phyloP scores from a whole-genome alignment of 2,797 vertebrate species.

The Bovichtus variegatus region DNA sequence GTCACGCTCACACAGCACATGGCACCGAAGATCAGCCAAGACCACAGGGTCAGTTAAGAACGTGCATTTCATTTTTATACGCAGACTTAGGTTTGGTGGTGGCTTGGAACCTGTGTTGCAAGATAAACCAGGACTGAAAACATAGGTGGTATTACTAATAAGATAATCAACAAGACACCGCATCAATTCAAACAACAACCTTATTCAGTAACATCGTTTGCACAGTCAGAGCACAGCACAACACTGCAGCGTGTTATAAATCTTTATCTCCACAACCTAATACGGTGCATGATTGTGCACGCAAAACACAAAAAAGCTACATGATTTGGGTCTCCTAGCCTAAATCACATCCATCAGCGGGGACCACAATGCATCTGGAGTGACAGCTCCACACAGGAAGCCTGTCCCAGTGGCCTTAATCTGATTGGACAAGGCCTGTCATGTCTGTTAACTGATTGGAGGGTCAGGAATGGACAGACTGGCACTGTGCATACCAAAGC shows the following conservation, averaged over 20 bases:
- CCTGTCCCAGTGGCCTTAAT: slow-evolving; percentile 72
- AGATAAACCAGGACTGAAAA: neutral
- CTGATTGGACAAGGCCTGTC: slow-evolving; percentile 81
- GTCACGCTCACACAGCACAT: neutral
- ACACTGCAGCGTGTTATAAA: neutral
- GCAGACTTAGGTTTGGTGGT: neutral
- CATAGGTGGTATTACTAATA: neutral
- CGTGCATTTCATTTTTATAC: neutral
- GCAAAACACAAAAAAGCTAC: neutral
- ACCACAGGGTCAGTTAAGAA: neutral
- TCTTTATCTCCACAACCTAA: slow-evolving; percentile 2
- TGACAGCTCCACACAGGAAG: slow-evolving; percentile 79
- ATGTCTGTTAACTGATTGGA: slow-evolving; percentile 77
- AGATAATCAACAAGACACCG: neutral
- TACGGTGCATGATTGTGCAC: neutral
- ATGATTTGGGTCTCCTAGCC: slow-evolving; percentile 34
- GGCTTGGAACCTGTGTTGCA: too few species aligned
- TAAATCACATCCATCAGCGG: slow-evolving; percentile 57
- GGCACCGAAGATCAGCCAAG: neutral
- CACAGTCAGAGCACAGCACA: neutral
- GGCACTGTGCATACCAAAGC: slow-evolving; percentile 76
- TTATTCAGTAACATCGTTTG: neutral
- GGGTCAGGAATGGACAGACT: slow-evolving; percentile 64
- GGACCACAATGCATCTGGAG: slow-evolving; percentile 57
- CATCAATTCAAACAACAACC: neutral